Evolutionary conservation across 1,140 invertebrate genomes (phyloP).

Genomic region (Helicorthomorpha holstii): DNA sequence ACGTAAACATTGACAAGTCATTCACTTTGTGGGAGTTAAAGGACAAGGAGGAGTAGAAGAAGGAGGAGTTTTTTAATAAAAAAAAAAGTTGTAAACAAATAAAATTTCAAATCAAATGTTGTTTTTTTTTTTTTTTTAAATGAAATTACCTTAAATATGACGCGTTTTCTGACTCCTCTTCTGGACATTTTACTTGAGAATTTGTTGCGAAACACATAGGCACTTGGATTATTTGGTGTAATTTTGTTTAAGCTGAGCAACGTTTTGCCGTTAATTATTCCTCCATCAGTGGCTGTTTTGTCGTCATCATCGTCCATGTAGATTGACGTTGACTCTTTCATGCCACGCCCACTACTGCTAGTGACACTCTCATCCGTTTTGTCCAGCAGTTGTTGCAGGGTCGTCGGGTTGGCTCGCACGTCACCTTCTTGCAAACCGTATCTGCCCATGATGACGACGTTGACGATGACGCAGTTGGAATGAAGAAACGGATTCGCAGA

Average conservation of each 20-base stretch:
- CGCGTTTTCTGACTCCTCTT: neutral
- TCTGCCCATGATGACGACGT: no score
- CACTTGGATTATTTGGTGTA: slow-evolving; percentile 5
- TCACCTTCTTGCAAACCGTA: no score
- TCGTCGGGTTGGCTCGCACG: slow-evolving; percentile 16
- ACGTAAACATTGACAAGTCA: no score
- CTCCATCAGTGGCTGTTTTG: neutral
- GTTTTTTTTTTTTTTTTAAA: slow-evolving; percentile 4
- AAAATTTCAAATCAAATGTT: slow-evolving; percentile 1
- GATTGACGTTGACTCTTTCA: no score
- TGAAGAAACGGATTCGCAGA: no score
- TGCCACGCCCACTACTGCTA: neutral
- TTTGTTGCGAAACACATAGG: neutral
- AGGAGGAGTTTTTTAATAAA: no score
- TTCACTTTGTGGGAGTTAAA: no score
- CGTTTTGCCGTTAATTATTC: slow-evolving; percentile 4
- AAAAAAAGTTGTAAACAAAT: no score
- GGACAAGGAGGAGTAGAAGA: no score
- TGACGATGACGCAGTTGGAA: no score
- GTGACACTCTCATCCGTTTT: slow-evolving; percentile 10
- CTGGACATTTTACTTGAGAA: neutral
- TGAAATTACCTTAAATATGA: neutral
- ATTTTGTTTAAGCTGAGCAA: neutral
- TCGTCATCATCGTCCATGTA: neutral
- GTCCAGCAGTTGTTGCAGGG: slow-evolving; percentile 14